A percentile compares a stretch with the other conserved stretches of the same genome.
Conservation (phyloP, 2,797 vertebrate genomes). For the Buphagus erythrorhynchus region DNA sequence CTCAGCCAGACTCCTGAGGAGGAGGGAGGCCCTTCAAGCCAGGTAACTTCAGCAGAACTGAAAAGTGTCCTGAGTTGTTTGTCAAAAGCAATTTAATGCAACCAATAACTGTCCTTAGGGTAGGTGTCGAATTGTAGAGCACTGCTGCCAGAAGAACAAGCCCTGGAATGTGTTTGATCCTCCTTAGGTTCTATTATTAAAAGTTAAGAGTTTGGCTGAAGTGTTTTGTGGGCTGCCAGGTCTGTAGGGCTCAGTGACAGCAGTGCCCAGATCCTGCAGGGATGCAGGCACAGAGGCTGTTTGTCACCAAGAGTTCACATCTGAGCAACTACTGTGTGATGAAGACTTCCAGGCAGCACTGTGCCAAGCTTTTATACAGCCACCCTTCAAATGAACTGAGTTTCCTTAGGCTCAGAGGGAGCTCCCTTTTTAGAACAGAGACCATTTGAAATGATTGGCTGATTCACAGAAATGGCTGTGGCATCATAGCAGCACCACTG, state of each 20-base stretch:
- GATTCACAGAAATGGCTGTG: neutral
- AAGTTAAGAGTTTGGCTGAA: neutral
- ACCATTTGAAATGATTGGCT: neutral
- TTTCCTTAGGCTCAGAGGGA: neutral
- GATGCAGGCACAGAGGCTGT: neutral
- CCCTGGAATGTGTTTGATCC: neutral
- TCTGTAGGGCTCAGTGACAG: neutral
- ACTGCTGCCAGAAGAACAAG: neutral
- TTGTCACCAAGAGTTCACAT: neutral
- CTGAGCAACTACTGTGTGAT: neutral
- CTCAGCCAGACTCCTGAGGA: constrained; percentile 76
- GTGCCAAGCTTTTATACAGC: neutral
- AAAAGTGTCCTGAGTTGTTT: neutral
- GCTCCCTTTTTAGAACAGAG: neutral
- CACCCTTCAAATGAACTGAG: neutral
- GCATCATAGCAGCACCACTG: neutral
- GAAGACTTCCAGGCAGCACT: neutral
- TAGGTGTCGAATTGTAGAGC: neutral
- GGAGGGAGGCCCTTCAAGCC: constrained; percentile 77
- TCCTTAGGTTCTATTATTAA: neutral
- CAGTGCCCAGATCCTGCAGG: neutral
- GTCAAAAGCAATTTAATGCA: neutral
- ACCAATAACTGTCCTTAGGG: neutral
- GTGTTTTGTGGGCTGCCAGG: neutral
- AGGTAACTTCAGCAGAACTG: constrained; percentile 69